Percentiles rank a stretch among this genome's conserved stretches.
These are phyloP conservation scores for Synodontis membranacea DNA, from an alignment of 2,113 vertebrate species.

Conservation along the genomic window DNA sequence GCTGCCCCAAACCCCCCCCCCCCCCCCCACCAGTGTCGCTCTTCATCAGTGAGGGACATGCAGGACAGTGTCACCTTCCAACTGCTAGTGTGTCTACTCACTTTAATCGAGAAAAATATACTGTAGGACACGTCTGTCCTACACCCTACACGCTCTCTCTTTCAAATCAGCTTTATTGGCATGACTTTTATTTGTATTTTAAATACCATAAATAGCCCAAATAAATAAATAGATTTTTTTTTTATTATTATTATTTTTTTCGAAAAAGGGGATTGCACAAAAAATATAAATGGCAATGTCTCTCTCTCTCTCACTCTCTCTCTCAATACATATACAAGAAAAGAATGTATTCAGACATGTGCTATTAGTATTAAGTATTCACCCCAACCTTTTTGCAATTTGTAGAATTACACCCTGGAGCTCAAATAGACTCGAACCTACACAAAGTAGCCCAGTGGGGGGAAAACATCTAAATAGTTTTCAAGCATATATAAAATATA, in stretches of 20 bases:
- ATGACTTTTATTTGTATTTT: too few species aligned
- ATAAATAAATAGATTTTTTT: too few species aligned
- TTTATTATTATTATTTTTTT: too few species aligned
- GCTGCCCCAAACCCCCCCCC: too few species aligned
- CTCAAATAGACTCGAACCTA: neutral
- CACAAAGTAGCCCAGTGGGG: neutral
- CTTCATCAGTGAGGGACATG: constrained; percentile 19
- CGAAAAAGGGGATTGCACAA: too few species aligned
- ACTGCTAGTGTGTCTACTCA: neutral
- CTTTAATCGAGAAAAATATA: constrained; percentile 11
- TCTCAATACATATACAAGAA: neutral
- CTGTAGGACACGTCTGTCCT: neutral
- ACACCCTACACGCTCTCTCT: neutral
- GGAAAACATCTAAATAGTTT: neutral
- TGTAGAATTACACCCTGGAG: neutral
- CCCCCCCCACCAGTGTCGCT: constrained; percentile 26
- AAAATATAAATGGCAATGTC: too few species aligned
- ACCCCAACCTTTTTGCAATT: neutral
- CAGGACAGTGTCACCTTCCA: constrained; percentile 11
- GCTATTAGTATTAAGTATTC: neutral
- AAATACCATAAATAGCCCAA: too few species aligned
- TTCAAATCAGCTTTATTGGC: too few species aligned
- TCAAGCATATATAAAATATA: too few species aligned
- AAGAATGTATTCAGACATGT: neutral
- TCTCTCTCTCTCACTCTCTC: neutral